Conservation (phyloP, 2,797 vertebrate species). For the Apogon talboti region DNA sequence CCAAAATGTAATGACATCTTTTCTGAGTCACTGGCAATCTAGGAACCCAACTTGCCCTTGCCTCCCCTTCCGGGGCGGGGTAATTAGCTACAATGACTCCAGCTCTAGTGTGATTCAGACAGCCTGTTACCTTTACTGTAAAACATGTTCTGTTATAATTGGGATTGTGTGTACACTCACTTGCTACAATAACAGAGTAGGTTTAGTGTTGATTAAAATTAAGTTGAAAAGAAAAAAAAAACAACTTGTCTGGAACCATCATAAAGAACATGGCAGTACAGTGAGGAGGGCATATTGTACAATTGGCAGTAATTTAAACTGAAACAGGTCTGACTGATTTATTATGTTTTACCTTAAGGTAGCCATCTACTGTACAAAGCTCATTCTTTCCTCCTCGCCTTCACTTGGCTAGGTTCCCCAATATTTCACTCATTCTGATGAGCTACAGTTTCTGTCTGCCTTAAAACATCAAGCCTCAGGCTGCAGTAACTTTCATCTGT, state of each 20-base stretch:
- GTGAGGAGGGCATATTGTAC: constrained; percentile 8
- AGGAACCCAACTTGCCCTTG: too few species aligned
- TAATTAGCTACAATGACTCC: too few species aligned
- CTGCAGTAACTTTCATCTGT: constrained; percentile 51
- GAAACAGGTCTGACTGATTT: constrained; percentile 9
- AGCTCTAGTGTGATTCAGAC: too few species aligned
- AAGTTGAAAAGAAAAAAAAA: constrained; percentile 8
- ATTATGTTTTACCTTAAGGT: constrained; percentile 5
- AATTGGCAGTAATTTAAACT: constrained; percentile 22
- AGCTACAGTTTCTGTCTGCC: constrained; percentile 35
- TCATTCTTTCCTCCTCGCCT: constrained; percentile 3
- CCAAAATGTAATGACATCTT: too few species aligned
- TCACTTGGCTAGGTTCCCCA: constrained; percentile 27
- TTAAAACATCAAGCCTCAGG: constrained; percentile 43
- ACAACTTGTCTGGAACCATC: not conserved
- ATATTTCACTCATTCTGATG: constrained; percentile 44
- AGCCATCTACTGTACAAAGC: constrained; percentile 13
- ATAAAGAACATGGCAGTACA: not conserved
- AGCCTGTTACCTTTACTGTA: too few species aligned
- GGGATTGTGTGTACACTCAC: too few species aligned
- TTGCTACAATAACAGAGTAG: constrained; percentile 7
- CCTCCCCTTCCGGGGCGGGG: too few species aligned
- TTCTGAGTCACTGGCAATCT: too few species aligned
- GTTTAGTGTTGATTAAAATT: constrained; percentile 42
- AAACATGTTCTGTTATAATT: too few species aligned